phyloP scores from a whole-genome alignment of 2,113 vertebrate species.

The Pangasianodon hypophthalmus region DNA sequence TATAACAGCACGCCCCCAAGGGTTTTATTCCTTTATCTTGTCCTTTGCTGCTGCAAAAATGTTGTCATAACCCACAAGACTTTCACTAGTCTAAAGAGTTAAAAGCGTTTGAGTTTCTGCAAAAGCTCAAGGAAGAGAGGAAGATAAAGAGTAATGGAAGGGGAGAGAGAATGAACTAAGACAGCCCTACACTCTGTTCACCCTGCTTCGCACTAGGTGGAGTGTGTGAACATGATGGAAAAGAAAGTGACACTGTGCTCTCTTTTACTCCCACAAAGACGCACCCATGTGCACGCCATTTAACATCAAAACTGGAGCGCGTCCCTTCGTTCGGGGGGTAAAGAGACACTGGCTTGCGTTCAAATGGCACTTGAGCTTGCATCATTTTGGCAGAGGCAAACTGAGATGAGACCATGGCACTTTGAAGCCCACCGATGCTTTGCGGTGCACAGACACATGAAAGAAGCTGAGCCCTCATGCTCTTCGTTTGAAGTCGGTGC shows the following conservation, averaged over 20 bases:
- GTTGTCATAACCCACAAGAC: neutral
- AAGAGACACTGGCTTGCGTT: slow-evolving; percentile 56
- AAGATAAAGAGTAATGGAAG: neutral
- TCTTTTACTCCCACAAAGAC: slow-evolving; percentile 12
- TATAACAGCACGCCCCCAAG: neutral
- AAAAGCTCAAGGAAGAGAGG: neutral
- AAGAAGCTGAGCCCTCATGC: slow-evolving; percentile 54
- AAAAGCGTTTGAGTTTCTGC: neutral
- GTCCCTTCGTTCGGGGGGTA: slow-evolving; percentile 1
- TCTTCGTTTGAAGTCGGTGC: slow-evolving; percentile 69
- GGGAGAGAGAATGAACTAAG: neutral
- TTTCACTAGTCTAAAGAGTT: neutral
- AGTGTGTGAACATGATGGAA: slow-evolving; percentile 8
- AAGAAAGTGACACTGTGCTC: slow-evolving; percentile 29
- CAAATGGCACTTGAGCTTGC: slow-evolving; percentile 65
- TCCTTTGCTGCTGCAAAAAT: neutral
- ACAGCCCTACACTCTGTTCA: neutral
- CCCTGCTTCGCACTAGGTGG: neutral
- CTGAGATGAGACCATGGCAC: slow-evolving; percentile 58
- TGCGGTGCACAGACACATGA: slow-evolving; percentile 61
- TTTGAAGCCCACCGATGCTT: slow-evolving; percentile 71
- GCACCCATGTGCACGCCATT: slow-evolving; percentile 25
- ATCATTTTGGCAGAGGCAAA: slow-evolving; percentile 44
- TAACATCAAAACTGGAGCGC: slow-evolving; percentile 34
- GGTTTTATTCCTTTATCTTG: neutral